Base-by-base conservation (phyloP, 2,113 vertebrate genomes). In the Thalassarche chlororhynchos region DNA sequence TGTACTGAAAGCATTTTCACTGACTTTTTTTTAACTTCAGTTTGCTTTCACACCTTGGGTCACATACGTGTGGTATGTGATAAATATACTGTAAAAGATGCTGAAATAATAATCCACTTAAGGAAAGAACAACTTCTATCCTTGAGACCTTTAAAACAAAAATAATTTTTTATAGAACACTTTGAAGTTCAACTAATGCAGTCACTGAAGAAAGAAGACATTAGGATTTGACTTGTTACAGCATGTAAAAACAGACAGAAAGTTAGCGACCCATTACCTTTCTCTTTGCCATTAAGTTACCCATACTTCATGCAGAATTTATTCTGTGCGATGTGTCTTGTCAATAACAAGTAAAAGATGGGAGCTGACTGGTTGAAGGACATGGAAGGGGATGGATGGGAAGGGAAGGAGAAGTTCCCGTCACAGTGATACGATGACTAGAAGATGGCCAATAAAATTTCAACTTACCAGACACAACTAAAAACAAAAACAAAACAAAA, bases 381-480 rank as follows among this genome's bases (percentile, higher is more conserved):
- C 98, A 98, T 98, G 98, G 98, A 99, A 97, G 97, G 99, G 98
- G 98, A 99, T 98, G 98, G 98, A 99, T 99, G 98, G 99, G 98
- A 99, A 99, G 98, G 98, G 98, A 98, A 98, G 98, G 98, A 99
- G 99, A 99, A 98, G 99, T 98, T 99, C 99, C 98, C 98, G 98
- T 98, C 98, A 99, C 99, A 99, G 99, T 99, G 97, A 98, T 95
- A 99, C 98, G 98, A 97, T 99, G 99, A 99, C 98, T 98, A 99
- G 99, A 98, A 98, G 99, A 99, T 99, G 99, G 99, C 98, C 98
- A 99, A 99, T 99, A 99, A 99, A 99, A 99, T 99, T 99, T 99
- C 99, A 99, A 99, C 99, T 99, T 99, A 99, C 99, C 99, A 99
- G 99, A 99, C 98, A 99, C 97, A 98, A 99, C 99, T 99, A 99